Evolutionary conservation across 2,797 vertebrate genomes (phyloP).

Genomic region (Poecile montanus): DNA sequence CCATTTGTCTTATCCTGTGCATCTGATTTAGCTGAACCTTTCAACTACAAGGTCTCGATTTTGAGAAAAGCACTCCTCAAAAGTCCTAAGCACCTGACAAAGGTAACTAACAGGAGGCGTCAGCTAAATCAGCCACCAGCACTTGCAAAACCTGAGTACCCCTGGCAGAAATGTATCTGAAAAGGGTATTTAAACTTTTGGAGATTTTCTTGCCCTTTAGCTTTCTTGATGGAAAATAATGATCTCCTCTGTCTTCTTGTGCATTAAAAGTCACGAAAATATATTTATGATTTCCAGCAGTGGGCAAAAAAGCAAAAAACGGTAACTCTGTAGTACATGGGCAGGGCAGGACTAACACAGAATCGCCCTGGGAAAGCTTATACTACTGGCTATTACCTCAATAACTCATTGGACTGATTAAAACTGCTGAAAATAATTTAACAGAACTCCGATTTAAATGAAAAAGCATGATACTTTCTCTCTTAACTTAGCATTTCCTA

Average conservation of each 20-base stretch:
- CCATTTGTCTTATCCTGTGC: not conserved
- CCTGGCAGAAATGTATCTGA: not conserved
- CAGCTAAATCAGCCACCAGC: not conserved
- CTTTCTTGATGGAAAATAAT: not conserved
- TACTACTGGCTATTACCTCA: not conserved
- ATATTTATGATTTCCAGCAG: not conserved
- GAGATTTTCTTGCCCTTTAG: not conserved
- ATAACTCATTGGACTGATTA: not conserved
- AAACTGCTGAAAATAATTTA: not conserved
- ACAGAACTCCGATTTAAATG: not conserved
- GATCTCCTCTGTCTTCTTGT: not conserved
- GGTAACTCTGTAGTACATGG: not conserved
- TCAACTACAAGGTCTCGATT: not conserved
- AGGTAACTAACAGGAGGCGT: fast-evolving
- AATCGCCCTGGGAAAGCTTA: not conserved
- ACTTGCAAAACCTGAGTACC: not conserved
- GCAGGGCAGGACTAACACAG: not conserved
- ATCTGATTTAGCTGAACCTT: not conserved
- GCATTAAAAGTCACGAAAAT: not conserved
- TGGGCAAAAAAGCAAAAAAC: not conserved
- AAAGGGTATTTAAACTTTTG: not conserved
- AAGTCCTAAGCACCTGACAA: not conserved
- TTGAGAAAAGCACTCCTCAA: not conserved
- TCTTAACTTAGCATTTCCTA: not conserved
- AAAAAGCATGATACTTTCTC: not conserved